Evolutionary conservation across 2,888 invertebrate genomes (phyloP).

Genomic region (Argynnis bischoffii): DNA sequence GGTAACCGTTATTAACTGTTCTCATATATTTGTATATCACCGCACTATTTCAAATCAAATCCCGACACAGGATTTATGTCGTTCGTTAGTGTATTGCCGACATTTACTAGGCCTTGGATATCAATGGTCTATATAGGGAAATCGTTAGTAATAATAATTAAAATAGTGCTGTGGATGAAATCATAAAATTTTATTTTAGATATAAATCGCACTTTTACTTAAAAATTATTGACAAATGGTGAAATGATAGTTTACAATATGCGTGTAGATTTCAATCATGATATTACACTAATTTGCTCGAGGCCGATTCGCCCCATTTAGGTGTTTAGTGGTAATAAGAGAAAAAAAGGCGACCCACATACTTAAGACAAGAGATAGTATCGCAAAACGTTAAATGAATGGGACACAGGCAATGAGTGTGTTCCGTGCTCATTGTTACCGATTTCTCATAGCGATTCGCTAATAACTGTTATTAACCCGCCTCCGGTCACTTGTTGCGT

Average conservation of each 20-base stretch:
- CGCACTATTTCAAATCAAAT: slow-evolving; percentile 57
- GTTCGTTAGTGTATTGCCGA: slow-evolving; percentile 46
- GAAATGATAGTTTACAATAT: slow-evolving; percentile 59
- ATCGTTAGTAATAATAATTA: slow-evolving; percentile 44
- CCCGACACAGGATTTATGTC: slow-evolving; percentile 54
- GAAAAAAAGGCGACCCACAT: slow-evolving; percentile 67
- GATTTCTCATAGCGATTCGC: slow-evolving; percentile 76
- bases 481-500: slow-evolving; percentile 65
- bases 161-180: slow-evolving; percentile 31
- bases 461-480: slow-evolving; percentile 74
- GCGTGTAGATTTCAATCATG: slow-evolving; percentile 68
- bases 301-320: slow-evolving; percentile 66
- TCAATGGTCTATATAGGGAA: slow-evolving; percentile 41
- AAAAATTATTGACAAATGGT: slow-evolving; percentile 44
- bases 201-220: slow-evolving; percentile 6
- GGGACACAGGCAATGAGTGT: slow-evolving; percentile 67
- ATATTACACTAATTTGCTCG: slow-evolving; percentile 56
- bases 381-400: slow-evolving; percentile 73
- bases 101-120: slow-evolving; percentile 41
- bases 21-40: slow-evolving; percentile 57
- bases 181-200: neutral
- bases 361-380: slow-evolving; percentile 62
- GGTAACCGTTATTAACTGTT: slow-evolving; percentile 58
- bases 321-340: slow-evolving; percentile 55
- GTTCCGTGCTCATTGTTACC: slow-evolving; percentile 77